Base-by-base conservation (phyloP, 2,797 vertebrate species). In the Sebastes hubbsi region DNA sequence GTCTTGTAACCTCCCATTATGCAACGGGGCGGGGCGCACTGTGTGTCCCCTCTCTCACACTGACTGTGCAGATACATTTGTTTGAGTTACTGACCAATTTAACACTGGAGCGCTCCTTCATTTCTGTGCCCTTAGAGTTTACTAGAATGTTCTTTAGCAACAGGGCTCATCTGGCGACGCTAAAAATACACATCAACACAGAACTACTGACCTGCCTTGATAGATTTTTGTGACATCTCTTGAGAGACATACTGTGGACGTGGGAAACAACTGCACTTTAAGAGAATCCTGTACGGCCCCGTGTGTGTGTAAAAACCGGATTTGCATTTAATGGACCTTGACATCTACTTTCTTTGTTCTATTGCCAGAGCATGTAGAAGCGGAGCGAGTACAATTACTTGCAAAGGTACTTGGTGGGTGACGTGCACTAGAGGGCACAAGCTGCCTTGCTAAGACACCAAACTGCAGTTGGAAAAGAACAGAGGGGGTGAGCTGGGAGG, bases 351-450 rank as follows among this genome's bases (percentile, higher is more conserved):
- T 64, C 11, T 14, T 59, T 75, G 14, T 63, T 56, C 9, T 46
- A 11, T 54, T 71, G n/a, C 36, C 38, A 2, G 54, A 75, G 52
- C n/a, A 1, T 66, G 49, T 42, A 52, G 12, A 62, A 34, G 49
- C 6, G 29, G 52, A 65, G 59, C 13, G 22, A 68, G 72, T n/a
- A 29, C 56, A 34, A 27, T 71, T 65, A 22, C 75, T 85, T 71
- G 34, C 22, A 52, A 67, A 67, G 34, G 52, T 38, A 79, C 68
- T 86, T 72, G 61, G 64, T 81, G 80, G 81, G 73, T 67, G 68
- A 73, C 52, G 38, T 92, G 90, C 95, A 95, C 95, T 95, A 96
- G 95, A 95, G 95, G 95, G 96, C 95, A 95, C 91, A 95, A 95
- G 94, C 84, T 92, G 87, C 95, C 90, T 91, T 84, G 73, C 80